Percentiles rank a stretch among this genome's conserved stretches.
These are phyloP conservation scores for Myiagra hebetior DNA, from an alignment of 2,113 vertebrate species.

Conservation along the genomic window DNA sequence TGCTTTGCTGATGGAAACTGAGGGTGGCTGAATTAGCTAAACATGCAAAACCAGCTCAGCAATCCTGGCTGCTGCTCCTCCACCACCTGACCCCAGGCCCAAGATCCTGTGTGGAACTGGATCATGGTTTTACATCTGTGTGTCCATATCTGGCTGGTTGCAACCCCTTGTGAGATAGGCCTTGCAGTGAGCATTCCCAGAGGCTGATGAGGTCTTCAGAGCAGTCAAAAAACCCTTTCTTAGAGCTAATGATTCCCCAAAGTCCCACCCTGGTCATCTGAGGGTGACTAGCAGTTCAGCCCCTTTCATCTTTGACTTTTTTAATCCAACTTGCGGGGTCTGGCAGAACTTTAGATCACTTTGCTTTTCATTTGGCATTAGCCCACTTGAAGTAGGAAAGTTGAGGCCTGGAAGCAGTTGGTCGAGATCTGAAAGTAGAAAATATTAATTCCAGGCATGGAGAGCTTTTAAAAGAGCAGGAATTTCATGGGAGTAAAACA, in stretches of 20 bases:
- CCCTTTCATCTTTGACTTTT: neutral
- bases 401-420: slow-evolving; percentile 3
- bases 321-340: neutral
- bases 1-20: neutral
- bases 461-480: slow-evolving; percentile 27
- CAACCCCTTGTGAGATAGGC: neutral
- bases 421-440: neutral
- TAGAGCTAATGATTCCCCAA: neutral
- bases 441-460: slow-evolving; percentile 22
- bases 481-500: slow-evolving; percentile 48
- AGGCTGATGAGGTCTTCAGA: neutral
- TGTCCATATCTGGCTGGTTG: fast-evolving
- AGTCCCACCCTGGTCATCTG: neutral
- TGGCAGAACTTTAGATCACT: neutral
- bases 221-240: neutral
- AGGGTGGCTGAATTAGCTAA: neutral
- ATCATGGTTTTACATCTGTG: neutral
- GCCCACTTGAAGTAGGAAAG: neutral
- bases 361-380: neutral
- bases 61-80: neutral
- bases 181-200: neutral
- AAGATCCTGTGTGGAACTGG: neutral
- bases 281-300: neutral
- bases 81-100: neutral
- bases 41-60: neutral